A percentile compares a stretch with the other conserved stretches of the same genome.
phyloP scores from a whole-genome alignment of 2,888 invertebrate genomes.

The Drosophila stalkeri region DNA sequence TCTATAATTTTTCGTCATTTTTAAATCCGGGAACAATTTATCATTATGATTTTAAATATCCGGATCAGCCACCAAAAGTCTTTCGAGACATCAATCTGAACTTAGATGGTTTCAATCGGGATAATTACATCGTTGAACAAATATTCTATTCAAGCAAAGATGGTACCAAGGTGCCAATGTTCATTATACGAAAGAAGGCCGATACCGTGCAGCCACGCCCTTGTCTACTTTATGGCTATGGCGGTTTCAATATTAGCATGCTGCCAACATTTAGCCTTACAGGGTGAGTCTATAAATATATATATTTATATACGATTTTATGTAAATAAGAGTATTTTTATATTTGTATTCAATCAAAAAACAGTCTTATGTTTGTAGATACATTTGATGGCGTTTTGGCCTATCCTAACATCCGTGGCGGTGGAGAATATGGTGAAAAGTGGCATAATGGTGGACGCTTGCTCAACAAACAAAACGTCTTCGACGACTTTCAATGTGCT shows the following conservation, averaged over 20 bases:
- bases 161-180: slow-evolving; percentile 98
- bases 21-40: slow-evolving; percentile 94
- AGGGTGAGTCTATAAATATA: slow-evolving; percentile 83
- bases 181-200: slow-evolving; percentile 91
- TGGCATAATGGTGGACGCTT: slow-evolving; percentile 98
- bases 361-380: slow-evolving; percentile 92
- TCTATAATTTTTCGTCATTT: slow-evolving; percentile 97
- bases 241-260: slow-evolving; percentile 97
- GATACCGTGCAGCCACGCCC: slow-evolving; percentile 87
- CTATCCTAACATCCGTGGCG: slow-evolving; percentile 97
- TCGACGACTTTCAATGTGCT: slow-evolving; percentile 97
- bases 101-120: slow-evolving; percentile 92
- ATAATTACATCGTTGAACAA: slow-evolving; percentile 93
- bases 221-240: slow-evolving; percentile 97
- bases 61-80: slow-evolving; percentile 88
- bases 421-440: slow-evolving; percentile 98
- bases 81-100: slow-evolving; percentile 92
- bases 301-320: neutral
- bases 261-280: slow-evolving; percentile 96
- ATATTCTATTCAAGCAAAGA: slow-evolving; percentile 97
- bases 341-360: neutral
- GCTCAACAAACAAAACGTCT: slow-evolving; percentile 97
- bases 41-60: slow-evolving; percentile 91
- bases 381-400: slow-evolving; percentile 95
- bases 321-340: too few relatives aligned